Base-by-base conservation (phyloP, 2,113 vertebrate genomes). In the Sinocyclocheilus anophthalmus region DNA sequence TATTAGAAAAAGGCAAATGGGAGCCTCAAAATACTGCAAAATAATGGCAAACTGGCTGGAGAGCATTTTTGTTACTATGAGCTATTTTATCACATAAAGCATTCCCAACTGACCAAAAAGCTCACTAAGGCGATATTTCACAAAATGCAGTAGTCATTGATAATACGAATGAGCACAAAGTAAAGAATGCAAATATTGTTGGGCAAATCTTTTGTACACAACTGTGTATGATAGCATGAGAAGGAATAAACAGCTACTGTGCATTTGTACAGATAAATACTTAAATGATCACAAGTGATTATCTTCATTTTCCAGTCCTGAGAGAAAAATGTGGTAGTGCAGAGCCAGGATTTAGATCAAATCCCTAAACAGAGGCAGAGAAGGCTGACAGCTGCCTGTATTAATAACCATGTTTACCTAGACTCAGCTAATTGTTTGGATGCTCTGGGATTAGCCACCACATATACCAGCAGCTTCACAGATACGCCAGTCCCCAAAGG, bases 371-470 rank as follows among this genome's bases (percentile, higher is more conserved):
- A 57, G 72, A 83, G 14, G 72, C 70, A 55, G 79, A 39, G 80
- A 50, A 42, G 20, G 33, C 61, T 83, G 72, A 82, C 78, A 65
- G 80, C 81, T 76, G 50, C 18, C 72, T 87, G 72, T 77, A 83
- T 87, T 83, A 87, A 87, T 83, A 87, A 87, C 26, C 85, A 69
- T 87, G 85, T 87, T 87, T 87, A 76, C 80, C 85, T 77, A 83
- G 81, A 83, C 61, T 65, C 61, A 77, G 75, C 80, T 76, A 76
- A 87, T 87, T 87, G 80, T 87, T 87, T 87, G 42, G 80, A 87
- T 82, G 37, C 85, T 69, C 24, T 81, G 63, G 85, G 85, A 87
- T 87, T 83, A 83, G 45, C 80, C 63, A 65, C 59, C 73, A 69
- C 57, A 81, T 87, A 83, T 87, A 87, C 80, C 22, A 67, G 33